A percentile compares a stretch with the other conserved stretches of the same genome.
phyloP scores from a whole-genome alignment of 2,797 vertebrate genomes.

The Rhodeus uyekii region DNA sequence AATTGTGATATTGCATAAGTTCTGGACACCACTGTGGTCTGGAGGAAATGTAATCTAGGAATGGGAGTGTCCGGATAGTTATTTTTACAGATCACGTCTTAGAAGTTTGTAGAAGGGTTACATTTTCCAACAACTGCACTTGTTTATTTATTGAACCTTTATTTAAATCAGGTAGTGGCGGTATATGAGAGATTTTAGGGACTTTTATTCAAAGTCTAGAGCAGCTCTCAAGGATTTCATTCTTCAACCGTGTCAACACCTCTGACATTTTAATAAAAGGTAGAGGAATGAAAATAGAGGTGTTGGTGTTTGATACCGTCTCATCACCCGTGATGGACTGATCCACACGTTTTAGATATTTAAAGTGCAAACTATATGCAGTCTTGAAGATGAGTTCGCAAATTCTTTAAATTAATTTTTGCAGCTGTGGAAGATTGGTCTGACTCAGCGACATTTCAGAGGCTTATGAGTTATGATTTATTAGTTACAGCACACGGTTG shows the following conservation, averaged over 20 bases:
- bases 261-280: constrained; percentile 11
- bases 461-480: constrained; percentile 11
- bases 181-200: neutral
- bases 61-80: neutral
- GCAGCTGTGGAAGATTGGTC: constrained; percentile 13
- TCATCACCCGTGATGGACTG: neutral
- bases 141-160: too few relatives aligned
- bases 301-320: constrained; percentile 50
- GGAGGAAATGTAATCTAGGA: neutral
- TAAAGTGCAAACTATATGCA: neutral
- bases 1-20: too few relatives aligned
- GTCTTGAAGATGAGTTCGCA: neutral
- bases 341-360: neutral
- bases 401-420: constrained; percentile 2
- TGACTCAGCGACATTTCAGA: neutral
- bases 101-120: neutral
- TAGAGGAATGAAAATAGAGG: constrained; percentile 9
- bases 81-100: neutral
- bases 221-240: neutral
- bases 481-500: neutral
- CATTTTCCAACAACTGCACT: neutral
- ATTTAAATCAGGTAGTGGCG: neutral
- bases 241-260: constrained; percentile 5
- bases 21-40: neutral
- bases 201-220: neutral